Percentiles rank a stretch among this genome's conserved stretches.
Evolutionary conservation across 2,797 vertebrate species (phyloP).

Genomic region (Triplophysa yarkandensis): DNA sequence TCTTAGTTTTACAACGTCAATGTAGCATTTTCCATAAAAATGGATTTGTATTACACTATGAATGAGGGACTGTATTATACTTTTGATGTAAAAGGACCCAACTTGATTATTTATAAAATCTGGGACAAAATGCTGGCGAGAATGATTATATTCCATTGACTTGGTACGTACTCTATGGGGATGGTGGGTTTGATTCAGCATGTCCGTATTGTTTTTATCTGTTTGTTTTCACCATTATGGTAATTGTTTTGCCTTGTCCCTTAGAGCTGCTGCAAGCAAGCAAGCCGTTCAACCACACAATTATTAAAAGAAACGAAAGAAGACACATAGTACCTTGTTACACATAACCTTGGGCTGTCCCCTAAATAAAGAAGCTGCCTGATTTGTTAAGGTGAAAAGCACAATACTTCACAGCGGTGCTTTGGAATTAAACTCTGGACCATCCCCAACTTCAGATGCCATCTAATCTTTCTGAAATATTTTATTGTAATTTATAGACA

Average conservation of each 20-base stretch:
- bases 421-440: constrained; percentile 10
- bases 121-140: constrained; percentile 15
- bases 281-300: not conserved
- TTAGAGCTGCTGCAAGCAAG: not conserved
- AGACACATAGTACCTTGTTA: not conserved
- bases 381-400: constrained; percentile 22
- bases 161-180: not conserved
- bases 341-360: not conserved
- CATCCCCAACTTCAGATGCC: constrained; percentile 16
- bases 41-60: not conserved
- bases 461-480: constrained; percentile 15
- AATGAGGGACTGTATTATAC: constrained; percentile 4
- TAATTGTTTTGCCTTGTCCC: not conserved
- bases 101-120: constrained; percentile 39
- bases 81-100: constrained; percentile 4
- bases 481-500: constrained; percentile 14
- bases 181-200: not conserved
- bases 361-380: constrained; percentile 5
- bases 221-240: not conserved
- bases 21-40: not conserved
- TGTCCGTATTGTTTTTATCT: constrained; percentile 8
- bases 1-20: not conserved
- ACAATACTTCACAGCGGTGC: not conserved
- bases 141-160: constrained; percentile 5
- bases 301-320: not conserved